Evolutionary conservation across 2,888 invertebrate species (phyloP).

Genomic region (Coelogynopora nodosa): DNA sequence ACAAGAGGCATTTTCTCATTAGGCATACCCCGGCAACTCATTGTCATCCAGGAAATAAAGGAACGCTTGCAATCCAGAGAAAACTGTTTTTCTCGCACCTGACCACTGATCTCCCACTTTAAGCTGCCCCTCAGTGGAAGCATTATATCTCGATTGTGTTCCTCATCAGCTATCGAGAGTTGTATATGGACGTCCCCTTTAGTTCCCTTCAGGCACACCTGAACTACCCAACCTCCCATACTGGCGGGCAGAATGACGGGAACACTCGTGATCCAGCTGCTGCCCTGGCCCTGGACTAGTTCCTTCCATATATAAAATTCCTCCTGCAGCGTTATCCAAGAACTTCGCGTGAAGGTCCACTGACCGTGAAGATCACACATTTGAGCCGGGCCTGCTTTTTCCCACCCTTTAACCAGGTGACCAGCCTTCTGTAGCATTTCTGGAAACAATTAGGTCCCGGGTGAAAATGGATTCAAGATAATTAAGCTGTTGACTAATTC

Average conservation of each 20-base stretch:
- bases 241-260: not conserved
- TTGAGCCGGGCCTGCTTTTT: not conserved
- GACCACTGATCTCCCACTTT: not conserved
- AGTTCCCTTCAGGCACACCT: not conserved
- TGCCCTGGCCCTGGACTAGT: not conserved
- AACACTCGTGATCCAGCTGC: not conserved
- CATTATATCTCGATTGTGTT: not conserved
- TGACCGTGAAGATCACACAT: not conserved
- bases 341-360: not conserved
- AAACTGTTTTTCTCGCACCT: not conserved
- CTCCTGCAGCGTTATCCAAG: not conserved
- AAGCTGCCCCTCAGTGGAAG: not conserved
- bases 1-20: too few relatives aligned
- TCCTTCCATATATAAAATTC: not conserved
- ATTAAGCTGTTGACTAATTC: too few relatives aligned
- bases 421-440: not conserved
- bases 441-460: too few relatives aligned
- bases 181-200: not conserved
- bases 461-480: too few relatives aligned
- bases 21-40: not conserved
- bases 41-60: not conserved
- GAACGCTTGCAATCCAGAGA: not conserved
- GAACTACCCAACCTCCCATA: not conserved
- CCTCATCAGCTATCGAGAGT: not conserved
- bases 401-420: not conserved